Evolutionary conservation across 2,797 vertebrate genomes (phyloP), one percentile per base, ranked within the genome.

Genomic region (Acanthurus tractus): DNA sequence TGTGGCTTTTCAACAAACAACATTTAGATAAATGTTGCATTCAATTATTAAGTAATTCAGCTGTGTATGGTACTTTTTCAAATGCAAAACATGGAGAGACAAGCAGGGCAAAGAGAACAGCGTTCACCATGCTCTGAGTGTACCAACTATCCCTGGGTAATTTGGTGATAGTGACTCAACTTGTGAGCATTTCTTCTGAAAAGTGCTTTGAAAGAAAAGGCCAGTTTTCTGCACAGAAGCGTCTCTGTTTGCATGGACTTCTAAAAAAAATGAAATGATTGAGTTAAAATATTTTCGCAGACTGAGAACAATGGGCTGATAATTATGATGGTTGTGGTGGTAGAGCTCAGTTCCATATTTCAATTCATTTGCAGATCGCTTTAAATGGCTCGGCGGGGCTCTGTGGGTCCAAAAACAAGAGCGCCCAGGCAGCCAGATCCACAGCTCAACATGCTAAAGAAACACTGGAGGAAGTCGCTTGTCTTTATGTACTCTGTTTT

Each of bases 311-410:
- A 34, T 7, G 45, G 45, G 29, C 23, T 58, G 46, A 40, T 29
- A 44, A 55, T 10, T 15, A 8, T 12, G 55, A 11, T 53, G 20
- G 1, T 15, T 53, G 2, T 38, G 64, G 4, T 29, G 9, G 3
- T n/a, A 23, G 15, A n/a, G 49, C 12, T 72, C 18, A n/a, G 89
- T 86, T 90, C 85, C 72, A 83, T 86, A 74, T 94, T 87, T 79
- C 89, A 88, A 94, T 95, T 96, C 63, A 96, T 94, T 94, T 94
- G 94, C 93, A 93, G 94, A 87, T 80, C 88, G 91, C 93, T 91
- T 93, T 91, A 93, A 95, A 93, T 91, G 90, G 91, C 93, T 90
- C 79, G 44, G 93, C 77, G 48, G 95, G 94, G 90, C 86, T 90
- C 89, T 36, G 6, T 67, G 13, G 74, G 77, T 87, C 77, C 49